Evolutionary conservation across 1,140 invertebrate genomes (phyloP).

Genomic region (Adelges cooleyi): DNA sequence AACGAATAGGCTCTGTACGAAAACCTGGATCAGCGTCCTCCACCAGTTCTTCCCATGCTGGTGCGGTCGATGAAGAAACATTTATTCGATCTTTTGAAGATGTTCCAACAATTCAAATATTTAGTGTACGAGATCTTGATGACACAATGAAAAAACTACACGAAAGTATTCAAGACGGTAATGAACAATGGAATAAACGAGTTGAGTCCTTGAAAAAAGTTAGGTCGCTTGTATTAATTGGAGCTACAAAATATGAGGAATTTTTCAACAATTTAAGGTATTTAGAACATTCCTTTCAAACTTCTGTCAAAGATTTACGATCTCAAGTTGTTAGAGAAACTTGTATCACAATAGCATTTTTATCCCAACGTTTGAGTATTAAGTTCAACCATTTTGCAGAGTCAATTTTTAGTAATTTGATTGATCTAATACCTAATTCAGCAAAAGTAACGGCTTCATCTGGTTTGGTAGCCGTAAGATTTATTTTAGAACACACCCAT

Average conservation of each 20-base stretch:
- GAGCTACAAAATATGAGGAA: constrained; percentile 66
- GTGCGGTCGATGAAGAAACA: constrained; percentile 75
- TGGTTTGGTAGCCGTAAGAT: constrained; percentile 71
- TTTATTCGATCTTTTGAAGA: constrained; percentile 78
- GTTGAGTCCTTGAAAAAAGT: constrained; percentile 79
- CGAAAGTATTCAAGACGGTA: constrained; percentile 62
- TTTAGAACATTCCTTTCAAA: constrained; percentile 67
- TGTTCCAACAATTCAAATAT: constrained; percentile 69
- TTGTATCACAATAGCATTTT: constrained; percentile 85
- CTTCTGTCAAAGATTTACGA: constrained; percentile 78
- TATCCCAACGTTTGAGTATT: constrained; percentile 68
- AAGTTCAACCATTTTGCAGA: constrained; percentile 79
- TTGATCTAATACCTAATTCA: constrained; percentile 88
- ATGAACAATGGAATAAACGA: constrained; percentile 85
- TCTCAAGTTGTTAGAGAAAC: constrained; percentile 84
- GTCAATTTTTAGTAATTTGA: constrained; percentile 64
- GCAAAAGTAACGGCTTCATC: constrained; percentile 91
- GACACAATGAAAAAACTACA: constrained; percentile 66
- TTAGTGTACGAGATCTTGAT: constrained; percentile 70
- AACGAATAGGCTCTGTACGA: constrained; percentile 21
- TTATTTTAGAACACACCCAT: constrained; percentile 82
- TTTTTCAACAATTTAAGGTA: constrained; percentile 67
- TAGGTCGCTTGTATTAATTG: constrained; percentile 66
- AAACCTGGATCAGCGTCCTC: constrained; percentile 29
- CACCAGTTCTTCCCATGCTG: constrained; percentile 45